Evolutionary conservation across 1,140 invertebrate species (phyloP).

Genomic region (Dufourea novaeangliae): DNA sequence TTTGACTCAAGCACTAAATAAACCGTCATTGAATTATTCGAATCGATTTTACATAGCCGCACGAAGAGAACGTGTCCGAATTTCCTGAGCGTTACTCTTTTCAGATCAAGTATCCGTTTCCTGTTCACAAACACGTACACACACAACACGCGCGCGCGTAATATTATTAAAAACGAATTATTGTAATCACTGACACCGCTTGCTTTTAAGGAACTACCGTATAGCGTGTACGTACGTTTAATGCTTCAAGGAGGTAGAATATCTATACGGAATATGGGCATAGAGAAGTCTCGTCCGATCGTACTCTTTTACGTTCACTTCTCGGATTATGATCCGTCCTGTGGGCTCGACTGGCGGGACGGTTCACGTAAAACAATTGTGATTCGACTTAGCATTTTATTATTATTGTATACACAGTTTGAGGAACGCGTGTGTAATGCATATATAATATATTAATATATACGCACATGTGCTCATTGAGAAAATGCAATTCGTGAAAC

Average conservation of each 20-base stretch:
- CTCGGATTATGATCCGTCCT: slow-evolving; percentile 45
- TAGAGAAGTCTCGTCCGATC: slow-evolving; percentile 28
- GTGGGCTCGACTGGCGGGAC: slow-evolving; percentile 29
- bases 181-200: slow-evolving; percentile 43
- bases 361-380: slow-evolving; percentile 53
- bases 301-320: slow-evolving; percentile 41
- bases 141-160: too few species aligned
- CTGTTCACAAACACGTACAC: slow-evolving; percentile 21
- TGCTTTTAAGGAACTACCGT: slow-evolving; percentile 40
- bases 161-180: slow-evolving; percentile 40
- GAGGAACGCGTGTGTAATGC: too few species aligned
- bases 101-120: slow-evolving; percentile 29
- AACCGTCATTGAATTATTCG: slow-evolving; percentile 11
- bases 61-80: slow-evolving; percentile 11
- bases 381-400: slow-evolving; percentile 43
- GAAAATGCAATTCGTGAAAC: slow-evolving; percentile 8
- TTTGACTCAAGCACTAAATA: slow-evolving; percentile 41
- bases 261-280: slow-evolving; percentile 29
- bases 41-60: slow-evolving; percentile 9
- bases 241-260: slow-evolving; percentile 14
- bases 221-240: slow-evolving; percentile 8
- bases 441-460: too few species aligned
- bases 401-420: slow-evolving; percentile 3
- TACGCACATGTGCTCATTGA: slow-evolving; percentile 18
- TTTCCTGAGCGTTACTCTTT: slow-evolving; percentile 26